Evolutionary conservation across 2,113 vertebrate species (phyloP).

Genomic region (Tachycineta bicolor): DNA sequence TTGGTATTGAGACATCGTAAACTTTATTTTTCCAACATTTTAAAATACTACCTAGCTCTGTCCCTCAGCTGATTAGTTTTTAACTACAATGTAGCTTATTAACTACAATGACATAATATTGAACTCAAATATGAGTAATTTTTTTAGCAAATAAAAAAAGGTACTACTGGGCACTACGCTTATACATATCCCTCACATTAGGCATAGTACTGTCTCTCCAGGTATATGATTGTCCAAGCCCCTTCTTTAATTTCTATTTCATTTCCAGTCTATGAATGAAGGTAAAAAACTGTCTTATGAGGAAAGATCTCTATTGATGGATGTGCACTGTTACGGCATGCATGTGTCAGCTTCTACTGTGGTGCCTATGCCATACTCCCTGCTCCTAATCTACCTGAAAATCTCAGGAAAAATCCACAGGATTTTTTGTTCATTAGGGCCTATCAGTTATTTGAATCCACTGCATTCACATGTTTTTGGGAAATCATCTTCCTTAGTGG

Average conservation of each 20-base stretch:
- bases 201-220: not conserved
- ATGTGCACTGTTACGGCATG: not conserved
- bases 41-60: not conserved
- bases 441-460: not conserved
- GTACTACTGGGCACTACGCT: not conserved
- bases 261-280: not conserved
- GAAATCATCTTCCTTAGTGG: not conserved
- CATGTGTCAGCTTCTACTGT: not conserved
- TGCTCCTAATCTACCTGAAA: not conserved
- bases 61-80: not conserved
- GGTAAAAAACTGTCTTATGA: not conserved
- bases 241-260: not conserved
- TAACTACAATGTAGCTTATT: not conserved
- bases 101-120: not conserved
- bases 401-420: not conserved
- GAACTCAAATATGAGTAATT: not conserved
- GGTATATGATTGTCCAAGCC: not conserved
- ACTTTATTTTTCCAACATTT: not conserved
- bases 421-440: not conserved
- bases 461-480: not conserved
- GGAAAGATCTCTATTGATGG: not conserved
- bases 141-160: not conserved
- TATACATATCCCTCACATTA: not conserved
- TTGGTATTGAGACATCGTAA: not conserved
- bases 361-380: accelerated